These are phyloP conservation scores for Cheirogaleus major DNA, from an alignment of 2,797 vertebrate genomes.

Conservation along the genomic window DNA sequence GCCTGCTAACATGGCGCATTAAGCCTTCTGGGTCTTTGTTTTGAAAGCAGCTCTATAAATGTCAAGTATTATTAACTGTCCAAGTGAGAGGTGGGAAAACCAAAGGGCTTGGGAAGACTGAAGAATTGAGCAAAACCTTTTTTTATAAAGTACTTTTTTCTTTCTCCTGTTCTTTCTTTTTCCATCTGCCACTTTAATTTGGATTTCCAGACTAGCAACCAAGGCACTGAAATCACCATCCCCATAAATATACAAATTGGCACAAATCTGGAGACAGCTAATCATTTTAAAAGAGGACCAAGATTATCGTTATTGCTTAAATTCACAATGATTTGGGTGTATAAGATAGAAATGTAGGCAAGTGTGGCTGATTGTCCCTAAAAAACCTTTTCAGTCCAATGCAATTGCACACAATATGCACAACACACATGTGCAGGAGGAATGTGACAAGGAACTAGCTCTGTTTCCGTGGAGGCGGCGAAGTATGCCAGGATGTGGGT, in stretches of 20 bases:
- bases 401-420: background rate
- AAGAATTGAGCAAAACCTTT: background rate
- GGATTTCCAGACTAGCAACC: background rate
- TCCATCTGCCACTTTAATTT: conserved; percentile 2
- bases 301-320: background rate
- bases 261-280: background rate
- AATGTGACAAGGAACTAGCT: background rate
- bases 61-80: conserved; percentile 51
- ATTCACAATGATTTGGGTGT: background rate
- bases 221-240: background rate
- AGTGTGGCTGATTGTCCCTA: background rate
- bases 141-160: background rate
- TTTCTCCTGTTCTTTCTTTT: background rate
- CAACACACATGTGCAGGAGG: rapidly evolving
- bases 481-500: rapidly evolving
- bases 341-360: background rate
- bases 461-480: background rate
- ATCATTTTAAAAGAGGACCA: background rate
- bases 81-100: conserved; percentile 17
- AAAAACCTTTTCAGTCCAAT: background rate
- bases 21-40: conserved; percentile 53
- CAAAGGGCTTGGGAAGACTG: background rate
- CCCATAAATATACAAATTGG: background rate
- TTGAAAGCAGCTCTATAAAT: conserved; percentile 58
- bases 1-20: background rate